A percentile compares a stretch with the other conserved stretches of the same genome.
These are phyloP conservation scores for Oligia latruncula DNA, from an alignment of 2,888 invertebrate species.

Conservation along the genomic window DNA sequence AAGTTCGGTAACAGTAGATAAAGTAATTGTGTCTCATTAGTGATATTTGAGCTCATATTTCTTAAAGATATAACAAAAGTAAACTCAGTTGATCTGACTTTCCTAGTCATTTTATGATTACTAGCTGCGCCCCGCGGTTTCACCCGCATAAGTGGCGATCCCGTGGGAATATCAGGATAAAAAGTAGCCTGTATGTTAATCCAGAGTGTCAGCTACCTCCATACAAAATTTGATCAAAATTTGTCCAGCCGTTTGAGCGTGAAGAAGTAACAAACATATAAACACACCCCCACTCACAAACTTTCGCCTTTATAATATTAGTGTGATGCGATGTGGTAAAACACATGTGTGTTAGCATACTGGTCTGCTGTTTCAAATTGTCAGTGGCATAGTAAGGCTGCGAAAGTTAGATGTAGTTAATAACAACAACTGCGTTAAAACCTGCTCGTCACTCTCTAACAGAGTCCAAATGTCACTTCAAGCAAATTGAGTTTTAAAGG, in stretches of 20 bases:
- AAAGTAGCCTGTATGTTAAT: too few species aligned
- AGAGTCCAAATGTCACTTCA: conserved; percentile 5
- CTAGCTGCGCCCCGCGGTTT: too few species aligned
- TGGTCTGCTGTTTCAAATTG: conserved; percentile 26
- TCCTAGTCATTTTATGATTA: neutral
- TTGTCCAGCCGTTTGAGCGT: too few species aligned
- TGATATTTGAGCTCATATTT: neutral
- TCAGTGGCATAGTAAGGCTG: neutral
- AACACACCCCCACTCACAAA: too few species aligned
- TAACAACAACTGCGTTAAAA: conserved; percentile 33
- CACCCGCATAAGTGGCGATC: too few species aligned
- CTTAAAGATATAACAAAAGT: neutral
- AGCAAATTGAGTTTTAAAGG: conserved; percentile 10
- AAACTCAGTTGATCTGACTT: too few species aligned
- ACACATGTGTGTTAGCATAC: neutral
- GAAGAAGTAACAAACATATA: too few species aligned
- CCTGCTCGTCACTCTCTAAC: conserved; percentile 16
- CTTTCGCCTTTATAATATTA: too few species aligned
- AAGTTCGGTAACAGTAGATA: neutral
- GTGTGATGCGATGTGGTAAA: neutral
- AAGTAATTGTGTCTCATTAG: neutral
- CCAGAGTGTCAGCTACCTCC: too few species aligned
- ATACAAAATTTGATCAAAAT: too few species aligned
- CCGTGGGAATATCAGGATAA: too few species aligned
- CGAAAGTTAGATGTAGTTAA: conserved; percentile 41